phyloP scores from a whole-genome alignment of 2,888 invertebrate species.

The Parnassius apollo region DNA sequence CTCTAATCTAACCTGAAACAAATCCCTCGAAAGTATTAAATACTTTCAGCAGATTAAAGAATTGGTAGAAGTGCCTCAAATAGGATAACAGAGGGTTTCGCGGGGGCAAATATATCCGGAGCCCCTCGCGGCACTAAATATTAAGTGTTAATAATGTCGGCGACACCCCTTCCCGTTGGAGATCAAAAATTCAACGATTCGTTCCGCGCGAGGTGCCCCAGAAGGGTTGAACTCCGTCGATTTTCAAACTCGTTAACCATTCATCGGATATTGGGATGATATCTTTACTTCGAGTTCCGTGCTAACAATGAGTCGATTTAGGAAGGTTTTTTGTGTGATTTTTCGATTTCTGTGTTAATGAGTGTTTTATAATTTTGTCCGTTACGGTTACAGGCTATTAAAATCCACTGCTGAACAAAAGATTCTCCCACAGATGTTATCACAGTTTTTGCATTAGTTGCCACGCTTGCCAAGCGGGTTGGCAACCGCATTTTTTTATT shows the following conservation, averaged over 20 bases:
- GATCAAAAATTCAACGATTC: constrained; percentile 72
- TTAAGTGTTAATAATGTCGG: constrained; percentile 71
- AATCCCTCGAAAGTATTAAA: constrained; percentile 19
- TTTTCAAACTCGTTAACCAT: constrained; percentile 55
- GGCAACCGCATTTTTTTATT: too few species aligned
- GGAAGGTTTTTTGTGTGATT: background rate
- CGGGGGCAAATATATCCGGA: constrained; percentile 42
- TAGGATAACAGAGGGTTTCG: constrained; percentile 43
- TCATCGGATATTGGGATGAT: constrained; percentile 56
- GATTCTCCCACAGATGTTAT: too few species aligned
- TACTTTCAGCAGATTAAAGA: constrained; percentile 26
- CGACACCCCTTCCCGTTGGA: constrained; percentile 47
- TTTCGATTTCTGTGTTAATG: background rate
- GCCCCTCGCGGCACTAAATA: constrained; percentile 60
- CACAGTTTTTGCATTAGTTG: too few species aligned
- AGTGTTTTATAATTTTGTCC: too few species aligned
- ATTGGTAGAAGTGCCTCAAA: constrained; percentile 24
- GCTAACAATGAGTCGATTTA: background rate
- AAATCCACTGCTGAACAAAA: too few species aligned
- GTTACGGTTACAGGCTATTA: too few species aligned
- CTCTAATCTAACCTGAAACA: constrained; percentile 5
- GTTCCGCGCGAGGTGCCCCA: constrained; percentile 56
- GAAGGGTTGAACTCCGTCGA: constrained; percentile 55
- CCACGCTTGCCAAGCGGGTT: too few species aligned
- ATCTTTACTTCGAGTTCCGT: constrained; percentile 40